Evolutionary conservation across 2,888 invertebrate species (phyloP).

Genomic region (Spisula subtruncata): DNA sequence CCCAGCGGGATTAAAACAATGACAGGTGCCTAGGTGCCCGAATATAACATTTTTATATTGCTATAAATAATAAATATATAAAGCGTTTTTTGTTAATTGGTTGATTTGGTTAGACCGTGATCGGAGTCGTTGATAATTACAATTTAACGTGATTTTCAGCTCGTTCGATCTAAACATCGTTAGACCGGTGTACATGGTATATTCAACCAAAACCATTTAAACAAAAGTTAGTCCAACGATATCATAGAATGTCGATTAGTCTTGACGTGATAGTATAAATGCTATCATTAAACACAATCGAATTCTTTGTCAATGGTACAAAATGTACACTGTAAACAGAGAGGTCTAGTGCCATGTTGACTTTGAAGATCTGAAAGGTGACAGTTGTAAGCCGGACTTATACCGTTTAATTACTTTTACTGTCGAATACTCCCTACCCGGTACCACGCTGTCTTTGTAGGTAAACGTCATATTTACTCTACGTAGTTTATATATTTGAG

Average conservation of each 20-base stretch:
- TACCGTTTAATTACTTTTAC: background rate
- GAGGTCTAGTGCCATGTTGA: background rate
- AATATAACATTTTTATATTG: too few species aligned
- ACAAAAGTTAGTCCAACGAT: background rate
- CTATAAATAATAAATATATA: too few species aligned
- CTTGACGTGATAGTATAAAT: conserved; percentile 18
- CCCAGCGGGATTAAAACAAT: too few species aligned
- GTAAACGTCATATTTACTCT: conserved; percentile 34
- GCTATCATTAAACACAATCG: background rate
- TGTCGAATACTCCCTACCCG: conserved; percentile 3
- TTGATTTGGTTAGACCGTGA: background rate
- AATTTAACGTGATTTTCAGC: background rate
- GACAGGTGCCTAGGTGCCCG: too few species aligned
- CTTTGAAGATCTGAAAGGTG: conserved; percentile 5
- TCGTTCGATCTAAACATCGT: background rate
- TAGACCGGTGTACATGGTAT: background rate
- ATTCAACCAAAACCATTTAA: background rate
- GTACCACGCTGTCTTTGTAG: conserved; percentile 35
- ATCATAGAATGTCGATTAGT: background rate
- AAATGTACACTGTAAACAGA: conserved; percentile 2
- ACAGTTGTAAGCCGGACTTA: conserved; percentile 22
- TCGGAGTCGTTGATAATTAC: background rate
- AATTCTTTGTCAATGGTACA: conserved; percentile 1
- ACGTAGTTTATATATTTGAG: conserved; percentile 29
- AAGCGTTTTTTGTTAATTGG: background rate